Conservation (phyloP, 2,113 vertebrate genomes). For the Cyanoderma ruficeps region DNA sequence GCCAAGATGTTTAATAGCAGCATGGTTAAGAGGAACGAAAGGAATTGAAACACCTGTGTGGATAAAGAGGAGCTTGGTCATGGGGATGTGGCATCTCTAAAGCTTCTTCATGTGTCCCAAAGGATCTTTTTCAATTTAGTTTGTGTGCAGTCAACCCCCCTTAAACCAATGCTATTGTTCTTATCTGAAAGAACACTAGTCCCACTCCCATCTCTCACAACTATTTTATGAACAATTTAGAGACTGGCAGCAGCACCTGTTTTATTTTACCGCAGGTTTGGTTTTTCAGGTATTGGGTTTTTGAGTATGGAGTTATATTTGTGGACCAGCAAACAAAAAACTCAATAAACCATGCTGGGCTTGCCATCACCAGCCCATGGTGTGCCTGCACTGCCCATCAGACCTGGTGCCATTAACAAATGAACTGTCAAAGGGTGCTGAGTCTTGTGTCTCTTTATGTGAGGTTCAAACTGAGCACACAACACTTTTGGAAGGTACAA, state of each 20-base stretch:
- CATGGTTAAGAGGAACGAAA: neutral
- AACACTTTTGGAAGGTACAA: neutral
- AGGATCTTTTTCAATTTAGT: neutral
- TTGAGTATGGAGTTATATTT: neutral
- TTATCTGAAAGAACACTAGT: neutral
- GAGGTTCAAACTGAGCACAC: neutral
- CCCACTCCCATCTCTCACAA: neutral
- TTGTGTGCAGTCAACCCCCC: neutral
- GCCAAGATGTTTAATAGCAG: neutral
- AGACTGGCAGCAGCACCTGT: rapidly evolving
- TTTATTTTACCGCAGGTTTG: neutral
- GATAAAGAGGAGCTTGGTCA: neutral
- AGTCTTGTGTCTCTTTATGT: neutral
- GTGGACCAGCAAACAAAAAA: neutral
- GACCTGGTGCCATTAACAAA: neutral
- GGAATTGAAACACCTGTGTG: neutral
- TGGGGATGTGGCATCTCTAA: neutral
- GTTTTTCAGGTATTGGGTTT: neutral
- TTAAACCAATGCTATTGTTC: neutral
- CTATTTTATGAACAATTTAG: neutral
- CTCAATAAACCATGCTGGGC: neutral
- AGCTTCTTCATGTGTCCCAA: neutral
- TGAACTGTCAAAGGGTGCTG: neutral
- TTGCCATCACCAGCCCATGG: neutral
- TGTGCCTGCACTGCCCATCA: neutral